A percentile compares a stretch with the other conserved stretches of the same genome.
phyloP scores from a whole-genome alignment of 2,888 invertebrate genomes.

The Philonicus albiceps region DNA sequence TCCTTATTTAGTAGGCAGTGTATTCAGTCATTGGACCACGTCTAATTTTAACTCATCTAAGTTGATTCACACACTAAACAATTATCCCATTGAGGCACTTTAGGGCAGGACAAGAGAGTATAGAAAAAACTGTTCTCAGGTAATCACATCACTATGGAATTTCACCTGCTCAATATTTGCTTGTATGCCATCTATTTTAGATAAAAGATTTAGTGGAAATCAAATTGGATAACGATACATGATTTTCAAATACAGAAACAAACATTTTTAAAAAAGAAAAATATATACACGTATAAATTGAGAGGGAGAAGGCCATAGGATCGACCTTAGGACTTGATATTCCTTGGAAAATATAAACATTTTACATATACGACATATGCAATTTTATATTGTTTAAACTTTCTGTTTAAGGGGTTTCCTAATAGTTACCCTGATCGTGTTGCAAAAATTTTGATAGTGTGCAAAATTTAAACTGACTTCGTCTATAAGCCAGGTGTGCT shows the following conservation, averaged over 20 bases:
- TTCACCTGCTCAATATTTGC: not conserved
- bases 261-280: not conserved
- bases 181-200: not conserved
- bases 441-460: not conserved
- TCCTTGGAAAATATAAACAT: not conserved
- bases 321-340: not conserved
- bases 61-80: constrained; percentile 35
- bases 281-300: not conserved
- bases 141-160: not conserved
- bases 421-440: not conserved
- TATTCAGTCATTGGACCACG: constrained; percentile 52
- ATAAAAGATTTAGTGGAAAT: not conserved
- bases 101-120: not conserved
- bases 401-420: not conserved
- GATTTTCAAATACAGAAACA: not conserved
- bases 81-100: constrained; percentile 36
- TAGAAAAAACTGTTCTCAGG: constrained; percentile 5
- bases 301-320: not conserved
- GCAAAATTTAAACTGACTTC: not conserved
- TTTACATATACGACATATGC: not conserved
- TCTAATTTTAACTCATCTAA: constrained; percentile 56
- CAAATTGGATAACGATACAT: not conserved
- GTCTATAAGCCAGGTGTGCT: not conserved
- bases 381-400: not conserved
- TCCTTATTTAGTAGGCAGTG: constrained; percentile 52